Conservation (phyloP, 2,888 invertebrate species). For the Xylophagus ater region DNA sequence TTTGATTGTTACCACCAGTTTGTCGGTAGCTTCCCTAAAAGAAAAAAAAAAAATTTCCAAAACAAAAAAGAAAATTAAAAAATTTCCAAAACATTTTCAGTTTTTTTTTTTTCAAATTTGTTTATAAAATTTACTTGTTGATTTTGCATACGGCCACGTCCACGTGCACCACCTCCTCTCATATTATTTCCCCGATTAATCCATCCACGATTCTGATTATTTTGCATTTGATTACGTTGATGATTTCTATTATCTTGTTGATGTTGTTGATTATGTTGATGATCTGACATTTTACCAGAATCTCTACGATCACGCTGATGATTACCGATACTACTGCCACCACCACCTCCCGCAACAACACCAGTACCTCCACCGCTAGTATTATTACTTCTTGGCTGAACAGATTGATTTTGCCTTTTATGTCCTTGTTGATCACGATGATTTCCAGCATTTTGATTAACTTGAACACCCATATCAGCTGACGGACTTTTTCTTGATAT, state of each 20-base stretch:
- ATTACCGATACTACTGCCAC: conserved; percentile 12
- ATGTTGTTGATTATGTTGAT: conserved; percentile 29
- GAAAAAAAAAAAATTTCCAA: not conserved
- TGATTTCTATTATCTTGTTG: conserved; percentile 33
- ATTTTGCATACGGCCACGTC: conserved; percentile 36
- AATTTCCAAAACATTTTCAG: not conserved
- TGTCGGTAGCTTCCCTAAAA: conserved; percentile 36
- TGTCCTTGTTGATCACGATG: conserved; percentile 25
- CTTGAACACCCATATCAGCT: conserved; percentile 74
- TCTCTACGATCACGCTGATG: conserved; percentile 36
- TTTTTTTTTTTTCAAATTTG: too few species aligned
- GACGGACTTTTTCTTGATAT: conserved; percentile 73
- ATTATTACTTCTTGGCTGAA: conserved; percentile 1
- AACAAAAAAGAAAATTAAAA: conserved; percentile 18
- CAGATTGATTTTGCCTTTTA: conserved; percentile 26
- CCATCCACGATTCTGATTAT: conserved; percentile 30
- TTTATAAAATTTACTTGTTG: too few species aligned
- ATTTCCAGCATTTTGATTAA: conserved; percentile 29
- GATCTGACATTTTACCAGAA: conserved; percentile 33
- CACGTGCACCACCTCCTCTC: conserved; percentile 34
- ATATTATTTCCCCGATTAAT: conserved; percentile 37
- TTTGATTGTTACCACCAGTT: conserved; percentile 42
- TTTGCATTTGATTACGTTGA: conserved; percentile 32
- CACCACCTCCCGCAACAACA: conserved; percentile 15
- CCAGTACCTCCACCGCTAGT: conserved; percentile 18